phyloP scores from a whole-genome alignment of 2,113 vertebrate species.

The Oryzias woworae region DNA sequence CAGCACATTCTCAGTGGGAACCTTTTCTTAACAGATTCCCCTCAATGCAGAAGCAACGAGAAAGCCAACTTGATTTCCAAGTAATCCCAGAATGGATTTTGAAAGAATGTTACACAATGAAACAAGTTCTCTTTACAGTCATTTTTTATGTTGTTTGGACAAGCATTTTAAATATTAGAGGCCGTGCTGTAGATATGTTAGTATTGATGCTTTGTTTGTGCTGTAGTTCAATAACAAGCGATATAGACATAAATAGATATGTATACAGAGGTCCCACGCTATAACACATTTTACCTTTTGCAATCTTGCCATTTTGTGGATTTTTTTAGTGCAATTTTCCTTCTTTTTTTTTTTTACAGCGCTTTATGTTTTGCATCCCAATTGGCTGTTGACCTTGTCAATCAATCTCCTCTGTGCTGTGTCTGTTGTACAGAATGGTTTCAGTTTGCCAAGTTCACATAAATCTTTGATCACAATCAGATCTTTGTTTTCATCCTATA shows the following conservation, averaged over 20 bases:
- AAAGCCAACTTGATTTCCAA: constrained; percentile 48
- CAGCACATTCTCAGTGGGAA: neutral
- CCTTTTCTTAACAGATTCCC: constrained; percentile 20
- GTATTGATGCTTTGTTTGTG: neutral
- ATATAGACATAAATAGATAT: no score
- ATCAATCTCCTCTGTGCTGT: no score
- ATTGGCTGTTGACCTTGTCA: no score
- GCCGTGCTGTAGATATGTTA: constrained; percentile 6
- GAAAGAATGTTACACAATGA: constrained; percentile 36
- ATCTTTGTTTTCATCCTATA: no score
- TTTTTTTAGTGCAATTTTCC: no score
- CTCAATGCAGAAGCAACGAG: constrained; percentile 28
- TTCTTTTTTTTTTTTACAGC: constrained; percentile 4
- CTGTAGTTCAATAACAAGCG: constrained; percentile 5
- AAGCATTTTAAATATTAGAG: constrained; percentile 15
- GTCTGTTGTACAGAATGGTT: no score
- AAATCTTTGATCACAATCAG: no score
- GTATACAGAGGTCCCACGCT: no score
- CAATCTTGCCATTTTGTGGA: no score
- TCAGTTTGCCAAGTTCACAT: no score
- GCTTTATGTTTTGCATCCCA: no score
- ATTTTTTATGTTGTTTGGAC: neutral
- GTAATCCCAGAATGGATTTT: constrained; percentile 14
- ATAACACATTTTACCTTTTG: no score
- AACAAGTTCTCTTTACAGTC: constrained; percentile 33